Evolutionary conservation across 2,888 invertebrate genomes (phyloP).

Genomic region (Xanthia icteritia): DNA sequence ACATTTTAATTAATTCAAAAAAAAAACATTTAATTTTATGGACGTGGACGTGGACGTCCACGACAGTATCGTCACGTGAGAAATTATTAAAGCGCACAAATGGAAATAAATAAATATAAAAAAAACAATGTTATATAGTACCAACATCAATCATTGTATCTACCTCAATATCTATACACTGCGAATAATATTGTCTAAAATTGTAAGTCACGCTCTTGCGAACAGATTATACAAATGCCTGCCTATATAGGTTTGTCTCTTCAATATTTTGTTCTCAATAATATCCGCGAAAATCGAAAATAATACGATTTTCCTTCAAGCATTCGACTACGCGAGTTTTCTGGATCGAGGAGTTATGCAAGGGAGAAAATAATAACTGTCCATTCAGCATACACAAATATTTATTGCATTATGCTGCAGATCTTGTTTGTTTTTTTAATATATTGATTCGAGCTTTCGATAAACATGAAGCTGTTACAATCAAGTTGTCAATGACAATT

Average conservation of each 20-base stretch:
- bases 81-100: not conserved
- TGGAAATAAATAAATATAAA: no score
- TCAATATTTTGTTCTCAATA: constrained; percentile 16
- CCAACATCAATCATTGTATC: constrained; percentile 4
- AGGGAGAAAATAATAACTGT: constrained; percentile 37
- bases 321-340: constrained; percentile 3
- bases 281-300: constrained; percentile 14
- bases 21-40: no score
- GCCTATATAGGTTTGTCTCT: not conserved
- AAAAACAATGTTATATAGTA: not conserved
- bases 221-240: constrained; percentile 21
- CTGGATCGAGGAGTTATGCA: constrained; percentile 5
- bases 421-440: constrained; percentile 7
- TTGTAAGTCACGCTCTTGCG: not conserved
- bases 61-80: not conserved
- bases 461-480: constrained; percentile 10
- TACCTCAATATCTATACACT: not conserved
- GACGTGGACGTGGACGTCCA: not conserved
- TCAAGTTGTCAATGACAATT: constrained; percentile 10
- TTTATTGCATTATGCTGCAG: constrained; percentile 12
- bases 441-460: not conserved
- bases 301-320: constrained; percentile 23
- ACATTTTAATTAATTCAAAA: no score
- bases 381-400: constrained; percentile 13
- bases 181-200: not conserved